Evolutionary conservation across 2,888 invertebrate genomes (phyloP).

Genomic region (Synergus japonicus): DNA sequence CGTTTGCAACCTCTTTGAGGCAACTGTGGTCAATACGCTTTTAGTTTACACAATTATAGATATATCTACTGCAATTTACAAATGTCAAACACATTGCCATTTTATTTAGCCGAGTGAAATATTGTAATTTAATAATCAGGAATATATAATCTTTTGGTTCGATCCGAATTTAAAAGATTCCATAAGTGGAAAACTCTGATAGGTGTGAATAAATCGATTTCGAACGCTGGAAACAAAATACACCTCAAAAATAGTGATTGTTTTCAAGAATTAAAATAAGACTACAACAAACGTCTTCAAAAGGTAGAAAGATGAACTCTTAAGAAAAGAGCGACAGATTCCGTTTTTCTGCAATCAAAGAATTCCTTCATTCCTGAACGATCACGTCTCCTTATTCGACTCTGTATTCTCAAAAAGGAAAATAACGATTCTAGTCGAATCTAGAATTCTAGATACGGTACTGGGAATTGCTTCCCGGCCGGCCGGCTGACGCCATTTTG

Average conservation of each 20-base stretch:
- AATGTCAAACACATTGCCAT: no score
- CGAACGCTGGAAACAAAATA: neutral
- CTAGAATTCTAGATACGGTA: slow-evolving; percentile 51
- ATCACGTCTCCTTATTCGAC: neutral
- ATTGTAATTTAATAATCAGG: no score
- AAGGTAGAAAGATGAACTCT: neutral
- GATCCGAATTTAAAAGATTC: no score
- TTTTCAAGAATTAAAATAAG: neutral
- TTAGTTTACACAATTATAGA: neutral
- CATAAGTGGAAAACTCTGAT: no score
- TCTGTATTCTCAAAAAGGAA: neutral
- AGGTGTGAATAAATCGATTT: no score
- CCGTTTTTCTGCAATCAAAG: neutral
- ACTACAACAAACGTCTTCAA: neutral
- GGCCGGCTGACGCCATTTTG: slow-evolving; percentile 76
- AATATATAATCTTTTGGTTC: no score
- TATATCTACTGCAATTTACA: neutral
- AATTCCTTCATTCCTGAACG: neutral
- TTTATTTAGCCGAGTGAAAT: neutral
- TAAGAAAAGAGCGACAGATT: neutral
- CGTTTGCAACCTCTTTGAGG: neutral
- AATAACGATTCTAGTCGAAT: slow-evolving; percentile 3
- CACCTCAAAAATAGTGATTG: neutral
- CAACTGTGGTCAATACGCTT: neutral
- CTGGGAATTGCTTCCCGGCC: slow-evolving; percentile 64